phyloP scores from a whole-genome alignment of 2,888 invertebrate species.

The Siphlonurus alternatus region DNA sequence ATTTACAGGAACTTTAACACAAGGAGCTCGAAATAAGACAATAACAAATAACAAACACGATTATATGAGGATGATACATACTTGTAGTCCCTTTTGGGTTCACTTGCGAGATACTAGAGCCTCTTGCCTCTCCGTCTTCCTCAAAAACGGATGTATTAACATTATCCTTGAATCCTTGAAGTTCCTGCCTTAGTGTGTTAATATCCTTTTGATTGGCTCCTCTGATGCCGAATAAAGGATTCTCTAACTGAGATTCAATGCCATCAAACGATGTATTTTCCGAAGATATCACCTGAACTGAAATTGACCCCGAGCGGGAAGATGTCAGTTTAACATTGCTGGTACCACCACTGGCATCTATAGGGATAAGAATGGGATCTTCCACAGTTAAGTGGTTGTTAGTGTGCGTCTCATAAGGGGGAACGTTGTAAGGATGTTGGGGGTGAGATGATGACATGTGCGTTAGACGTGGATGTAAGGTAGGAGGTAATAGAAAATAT shows the following conservation, averaged over 20 bases:
- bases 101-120: conserved; percentile 12
- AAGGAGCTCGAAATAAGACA: too few species aligned
- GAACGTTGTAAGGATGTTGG: conserved; percentile 13
- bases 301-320: conserved; percentile 27
- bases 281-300: conserved; percentile 43
- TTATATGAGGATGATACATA: conserved; percentile 15
- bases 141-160: conserved; percentile 12
- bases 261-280: conserved; percentile 38
- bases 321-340: conserved; percentile 21
- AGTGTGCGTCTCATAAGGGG: conserved; percentile 3
- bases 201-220: conserved; percentile 33
- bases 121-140: conserved; percentile 14
- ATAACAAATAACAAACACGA: too few species aligned
- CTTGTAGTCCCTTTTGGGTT: conserved; percentile 14
- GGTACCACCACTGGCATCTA: conserved; percentile 21
- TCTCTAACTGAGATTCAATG: conserved; percentile 38
- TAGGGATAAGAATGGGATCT: not conserved
- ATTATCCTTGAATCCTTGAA: conserved; percentile 12
- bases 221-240: conserved; percentile 31
- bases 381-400: not conserved
- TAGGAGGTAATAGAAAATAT: conserved; percentile 40
- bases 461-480: conserved; percentile 14
- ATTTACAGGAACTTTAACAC: not conserved
- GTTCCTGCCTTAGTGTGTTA: conserved; percentile 27
- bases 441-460: conserved; percentile 9